Base-by-base conservation (phyloP, 2,797 vertebrate species). In the Pipistrellus pygmaeus region DNA sequence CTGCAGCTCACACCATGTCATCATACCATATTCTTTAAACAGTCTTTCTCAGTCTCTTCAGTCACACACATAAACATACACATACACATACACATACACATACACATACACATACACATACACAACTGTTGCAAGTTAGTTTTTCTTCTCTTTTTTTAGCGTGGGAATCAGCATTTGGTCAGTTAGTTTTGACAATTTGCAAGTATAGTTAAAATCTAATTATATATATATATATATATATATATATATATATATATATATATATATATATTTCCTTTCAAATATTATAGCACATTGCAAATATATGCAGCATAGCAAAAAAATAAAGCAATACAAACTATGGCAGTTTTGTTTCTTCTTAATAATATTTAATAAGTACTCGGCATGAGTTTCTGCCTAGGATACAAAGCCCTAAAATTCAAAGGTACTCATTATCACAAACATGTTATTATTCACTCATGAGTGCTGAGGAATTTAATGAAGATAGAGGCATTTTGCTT, bases 351-450 rank as follows among this genome's bases (percentile, higher is more conserved):
- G n/a, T 85, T 88, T 82, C 32, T 87, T 94, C 23, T 83, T 53
- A 75, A 73, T 46, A 76, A 41, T 62, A 69, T 51, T 89, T 96
- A 57, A 82, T 81, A 94, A 85, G 76, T 62, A 60, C 23, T 62
- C 64, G 85, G 21, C 53, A 81, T 93, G 41, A 87, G 88, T 94
- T 90, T 64, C 73, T 80, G 10, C 15, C 77, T 62, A 92, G 41
- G 38, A 87, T 44, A 30, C 27, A 85, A 93, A 94, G 23, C 20
- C 35, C 91, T 93, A 48, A 75, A 83, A 83, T 83, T 75, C 23
- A 80, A 81, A 89, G 55, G 62, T 82, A 66, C 55, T 68, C 48
- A 85, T 85, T 78, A 93, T 81, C 8, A 85, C 14, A 92, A 93
- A n/a, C 11, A 48, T 77, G 41, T 46, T 81, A 55, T 85, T 75